phyloP scores from a whole-genome alignment of 2,888 invertebrate species.

The Vanessa cardui region DNA sequence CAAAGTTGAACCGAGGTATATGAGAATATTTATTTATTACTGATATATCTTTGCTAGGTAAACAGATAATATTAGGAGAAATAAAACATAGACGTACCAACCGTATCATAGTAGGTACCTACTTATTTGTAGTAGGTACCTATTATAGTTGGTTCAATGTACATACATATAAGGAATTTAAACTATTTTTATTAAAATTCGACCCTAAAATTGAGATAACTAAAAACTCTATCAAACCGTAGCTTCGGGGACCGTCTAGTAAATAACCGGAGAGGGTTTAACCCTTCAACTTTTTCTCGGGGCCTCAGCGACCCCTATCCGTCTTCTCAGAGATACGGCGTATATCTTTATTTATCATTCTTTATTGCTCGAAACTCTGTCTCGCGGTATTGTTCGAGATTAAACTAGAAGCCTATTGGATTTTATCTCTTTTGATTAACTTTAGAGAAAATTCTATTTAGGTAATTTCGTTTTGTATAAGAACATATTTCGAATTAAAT shows the following conservation, averaged over 20 bases:
- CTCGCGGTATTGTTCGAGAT: conserved; percentile 64
- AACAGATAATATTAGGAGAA: no score
- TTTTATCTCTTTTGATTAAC: conserved; percentile 37
- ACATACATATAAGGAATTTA: not conserved
- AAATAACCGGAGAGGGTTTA: conserved; percentile 72
- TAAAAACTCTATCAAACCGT: conserved; percentile 66
- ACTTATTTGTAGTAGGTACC: no score
- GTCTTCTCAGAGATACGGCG: conserved; percentile 72
- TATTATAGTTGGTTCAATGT: no score
- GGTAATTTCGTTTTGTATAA: not conserved
- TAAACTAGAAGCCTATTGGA: conserved; percentile 37
- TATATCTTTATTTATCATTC: conserved; percentile 75
- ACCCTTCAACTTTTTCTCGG: conserved; percentile 72
- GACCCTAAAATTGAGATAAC: conserved; percentile 45
- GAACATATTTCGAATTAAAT: not conserved
- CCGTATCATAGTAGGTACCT: no score
- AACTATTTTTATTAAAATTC: conserved; percentile 26
- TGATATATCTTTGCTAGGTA: no score
- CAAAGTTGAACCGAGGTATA: no score
- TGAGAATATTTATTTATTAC: no score
- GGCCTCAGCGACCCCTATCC: conserved; percentile 66
- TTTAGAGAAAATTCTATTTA: not conserved
- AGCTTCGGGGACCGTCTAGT: conserved; percentile 60
- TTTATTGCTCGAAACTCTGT: conserved; percentile 67
- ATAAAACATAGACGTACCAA: no score